Base-by-base conservation (phyloP, 2,113 vertebrate genomes). In the Toxostoma redivivum region DNA sequence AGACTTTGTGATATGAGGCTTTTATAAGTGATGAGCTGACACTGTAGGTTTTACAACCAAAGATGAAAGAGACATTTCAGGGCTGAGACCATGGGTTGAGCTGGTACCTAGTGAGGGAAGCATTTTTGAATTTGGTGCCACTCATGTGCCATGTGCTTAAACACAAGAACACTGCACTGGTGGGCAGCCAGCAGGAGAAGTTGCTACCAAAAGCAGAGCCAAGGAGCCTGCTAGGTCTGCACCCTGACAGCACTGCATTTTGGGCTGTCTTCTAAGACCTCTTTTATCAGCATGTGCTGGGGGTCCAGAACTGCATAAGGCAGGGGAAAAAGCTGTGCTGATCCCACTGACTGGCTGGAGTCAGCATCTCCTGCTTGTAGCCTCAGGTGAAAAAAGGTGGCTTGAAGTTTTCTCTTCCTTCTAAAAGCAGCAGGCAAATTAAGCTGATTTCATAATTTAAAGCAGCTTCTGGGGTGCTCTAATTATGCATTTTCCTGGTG, bases 171-270 rank as follows among this genome's bases (percentile, higher is more conserved):
- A 3, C 42, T 53, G 37, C 9, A 7, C 25, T 21, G 40, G 17
- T 40, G 62, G 17, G 20, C 15, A 78, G 53, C 30, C 45, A 54
- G 25, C 19, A 66, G 61, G 48, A 91, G 48, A 66, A 60, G 28
- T 48, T 85, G 51, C 56, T 58, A 19, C 42, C 33, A 74, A 62
- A 73, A 19, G 35, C 62, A 88, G 53, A 73, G 20, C 25, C 31
- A 31, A 37, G 33, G 9, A 86, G 25, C 20, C 20, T 0, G 0
- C 10, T 30, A 48, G 25, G 31, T n/a, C 70, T 65, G 67, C 9
- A 9, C 22, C 45, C 38, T 88, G n/a, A n/a, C 22, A 69, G 27
- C 57, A 17, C 17, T n/a, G 70, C 7, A 35, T 37, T 88, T 82
- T 62, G 89, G 37, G 11, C 22, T 82, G 31, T 51, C 22, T 53